Conservation (phyloP, 2,113 vertebrate species). For the Vombatus ursinus region DNA sequence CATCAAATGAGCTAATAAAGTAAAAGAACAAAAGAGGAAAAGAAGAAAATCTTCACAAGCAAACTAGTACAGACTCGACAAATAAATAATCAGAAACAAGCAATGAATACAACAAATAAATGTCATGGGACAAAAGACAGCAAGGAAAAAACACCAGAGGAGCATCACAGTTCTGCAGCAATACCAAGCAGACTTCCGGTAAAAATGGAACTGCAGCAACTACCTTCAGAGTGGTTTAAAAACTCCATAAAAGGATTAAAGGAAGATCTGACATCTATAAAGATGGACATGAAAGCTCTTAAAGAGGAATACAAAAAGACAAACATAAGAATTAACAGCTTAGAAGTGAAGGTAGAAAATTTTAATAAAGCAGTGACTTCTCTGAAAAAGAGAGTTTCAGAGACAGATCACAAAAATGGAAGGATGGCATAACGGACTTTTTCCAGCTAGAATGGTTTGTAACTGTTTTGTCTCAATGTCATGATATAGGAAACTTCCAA, state of each 20-base stretch:
- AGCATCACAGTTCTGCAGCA: background rate
- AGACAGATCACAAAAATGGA: background rate
- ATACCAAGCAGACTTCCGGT: background rate
- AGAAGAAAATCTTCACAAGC: background rate
- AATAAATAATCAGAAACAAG: background rate
- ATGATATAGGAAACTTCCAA: background rate
- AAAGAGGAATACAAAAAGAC: background rate
- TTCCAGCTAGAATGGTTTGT: background rate
- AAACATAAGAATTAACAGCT: background rate
- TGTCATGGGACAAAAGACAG: background rate
- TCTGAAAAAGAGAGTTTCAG: background rate
- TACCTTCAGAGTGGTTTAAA: background rate
- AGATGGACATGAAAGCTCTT: background rate
- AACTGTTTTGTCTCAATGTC: background rate
- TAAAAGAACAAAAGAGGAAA: background rate
- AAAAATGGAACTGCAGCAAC: background rate
- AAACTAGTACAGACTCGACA: background rate
- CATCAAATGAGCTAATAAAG: background rate
- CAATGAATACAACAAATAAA: background rate
- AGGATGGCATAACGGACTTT: background rate
- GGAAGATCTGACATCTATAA: background rate
- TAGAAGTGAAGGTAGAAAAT: background rate
- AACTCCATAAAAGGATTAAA: background rate
- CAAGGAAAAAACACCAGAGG: background rate
- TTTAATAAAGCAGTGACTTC: background rate